Evolutionary conservation across 2,113 vertebrate genomes (phyloP).

Genomic region (Pituophis catenifer): DNA sequence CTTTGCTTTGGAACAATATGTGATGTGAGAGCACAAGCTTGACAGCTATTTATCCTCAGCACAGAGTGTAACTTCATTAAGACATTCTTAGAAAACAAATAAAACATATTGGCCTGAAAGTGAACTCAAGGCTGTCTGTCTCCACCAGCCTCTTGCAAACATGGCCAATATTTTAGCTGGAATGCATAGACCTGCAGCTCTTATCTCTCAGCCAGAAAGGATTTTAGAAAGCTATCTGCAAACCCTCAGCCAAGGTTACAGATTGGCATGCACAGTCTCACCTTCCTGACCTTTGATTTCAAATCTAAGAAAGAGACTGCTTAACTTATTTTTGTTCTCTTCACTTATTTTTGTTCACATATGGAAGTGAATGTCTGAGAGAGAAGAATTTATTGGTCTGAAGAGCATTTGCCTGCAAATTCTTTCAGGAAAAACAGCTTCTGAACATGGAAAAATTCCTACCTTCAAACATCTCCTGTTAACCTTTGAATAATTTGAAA

Average conservation of each 20-base stretch:
- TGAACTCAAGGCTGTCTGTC: background rate
- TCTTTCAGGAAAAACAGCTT: background rate
- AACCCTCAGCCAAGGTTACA: conserved; percentile 32
- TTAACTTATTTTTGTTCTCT: background rate
- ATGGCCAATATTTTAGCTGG: conserved; percentile 29
- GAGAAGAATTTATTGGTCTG: background rate
- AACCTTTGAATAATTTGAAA: background rate
- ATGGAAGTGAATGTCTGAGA: background rate
- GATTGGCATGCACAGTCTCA: conserved; percentile 4
- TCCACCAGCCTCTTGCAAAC: conserved; percentile 5
- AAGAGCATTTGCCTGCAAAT: background rate
- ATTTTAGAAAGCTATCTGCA: background rate
- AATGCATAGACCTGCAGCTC: background rate
- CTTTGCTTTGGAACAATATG: background rate
- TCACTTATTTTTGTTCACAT: background rate
- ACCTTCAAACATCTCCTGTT: background rate
- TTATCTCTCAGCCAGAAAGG: conserved; percentile 1
- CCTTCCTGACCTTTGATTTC: background rate
- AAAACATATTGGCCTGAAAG: background rate
- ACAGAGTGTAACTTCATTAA: background rate
- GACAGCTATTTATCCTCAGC: background rate
- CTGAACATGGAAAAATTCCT: background rate
- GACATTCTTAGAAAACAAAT: background rate
- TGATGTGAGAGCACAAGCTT: background rate
- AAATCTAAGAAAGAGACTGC: background rate